phyloP scores from a whole-genome alignment of 2,888 invertebrate genomes.

The Byasa hedistus region DNA sequence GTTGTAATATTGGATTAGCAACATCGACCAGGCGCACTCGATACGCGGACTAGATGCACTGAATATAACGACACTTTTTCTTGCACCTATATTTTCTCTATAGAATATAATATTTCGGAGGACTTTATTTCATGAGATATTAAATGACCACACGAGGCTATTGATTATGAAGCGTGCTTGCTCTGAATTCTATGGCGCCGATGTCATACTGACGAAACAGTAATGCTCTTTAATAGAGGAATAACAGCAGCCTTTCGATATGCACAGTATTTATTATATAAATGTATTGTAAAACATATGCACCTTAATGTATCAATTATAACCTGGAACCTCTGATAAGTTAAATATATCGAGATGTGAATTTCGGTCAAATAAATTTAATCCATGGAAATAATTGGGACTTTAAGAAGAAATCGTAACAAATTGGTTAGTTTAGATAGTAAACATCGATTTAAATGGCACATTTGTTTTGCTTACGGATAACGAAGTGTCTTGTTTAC shows the following conservation, averaged over 20 bases:
- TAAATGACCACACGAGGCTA: no score
- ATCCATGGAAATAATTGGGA: not conserved
- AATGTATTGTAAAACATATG: no score
- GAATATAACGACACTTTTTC: not conserved
- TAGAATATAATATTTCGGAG: no score
- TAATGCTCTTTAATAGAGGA: no score
- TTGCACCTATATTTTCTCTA: not conserved
- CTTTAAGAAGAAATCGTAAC: constrained; percentile 20
- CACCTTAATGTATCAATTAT: no score
- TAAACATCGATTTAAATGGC: constrained; percentile 19
- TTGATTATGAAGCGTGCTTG: no score
- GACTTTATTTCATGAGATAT: no score
- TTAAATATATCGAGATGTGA: not conserved
- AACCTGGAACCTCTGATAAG: no score
- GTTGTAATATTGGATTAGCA: constrained; percentile 62
- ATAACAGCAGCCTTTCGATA: no score
- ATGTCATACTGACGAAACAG: no score
- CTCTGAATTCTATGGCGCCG: no score
- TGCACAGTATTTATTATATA: no score
- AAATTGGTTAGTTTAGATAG: constrained; percentile 4
- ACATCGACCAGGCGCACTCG: constrained; percentile 50
- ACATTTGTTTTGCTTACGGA: constrained; percentile 38
- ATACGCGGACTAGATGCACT: constrained; percentile 32
- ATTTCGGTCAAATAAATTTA: not conserved
- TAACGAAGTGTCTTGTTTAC: constrained; percentile 38